A percentile compares a stretch with the other conserved stretches of the same genome.
Conservation (phyloP, 1,140 invertebrate genomes). For the Danaus melanippus region DNA sequence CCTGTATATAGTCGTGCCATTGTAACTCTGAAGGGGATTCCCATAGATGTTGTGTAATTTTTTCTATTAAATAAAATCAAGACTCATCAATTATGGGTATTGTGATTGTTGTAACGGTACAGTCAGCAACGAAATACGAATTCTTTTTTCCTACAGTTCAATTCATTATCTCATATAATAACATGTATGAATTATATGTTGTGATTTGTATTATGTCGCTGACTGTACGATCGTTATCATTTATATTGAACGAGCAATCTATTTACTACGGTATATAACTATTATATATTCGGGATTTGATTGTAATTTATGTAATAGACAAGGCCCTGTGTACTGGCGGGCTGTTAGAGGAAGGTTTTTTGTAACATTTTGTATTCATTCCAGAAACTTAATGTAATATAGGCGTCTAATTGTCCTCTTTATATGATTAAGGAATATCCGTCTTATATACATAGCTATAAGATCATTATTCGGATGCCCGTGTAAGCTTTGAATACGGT, state of each 20-base stretch:
- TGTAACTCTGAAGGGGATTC: conserved; percentile 40
- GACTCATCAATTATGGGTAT: too few species aligned
- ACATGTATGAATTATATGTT: too few species aligned
- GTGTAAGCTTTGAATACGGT: conserved; percentile 24
- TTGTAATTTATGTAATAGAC: conserved; percentile 40
- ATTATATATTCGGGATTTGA: conserved; percentile 47
- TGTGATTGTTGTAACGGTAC: too few species aligned
- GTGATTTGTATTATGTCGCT: too few species aligned
- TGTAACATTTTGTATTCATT: conserved; percentile 70
- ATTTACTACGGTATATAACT: background rate
- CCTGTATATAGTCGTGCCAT: conserved; percentile 67
- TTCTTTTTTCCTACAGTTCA: too few species aligned
- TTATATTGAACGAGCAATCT: too few species aligned
- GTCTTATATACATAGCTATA: conserved; percentile 58
- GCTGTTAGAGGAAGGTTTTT: conserved; percentile 28
- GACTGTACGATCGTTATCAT: too few species aligned
- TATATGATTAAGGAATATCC: conserved; percentile 59
- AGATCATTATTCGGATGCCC: conserved; percentile 38
- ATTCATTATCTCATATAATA: too few species aligned
- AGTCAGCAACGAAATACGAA: too few species aligned
- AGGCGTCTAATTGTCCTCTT: conserved; percentile 61
- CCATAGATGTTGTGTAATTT: conserved; percentile 40
- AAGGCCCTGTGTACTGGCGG: conserved; percentile 12
- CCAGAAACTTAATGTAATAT: conserved; percentile 49
- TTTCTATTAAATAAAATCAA: too few species aligned